Evolutionary conservation across 2,797 vertebrate genomes (phyloP).

Genomic region (Hypotaenidia okinawae): DNA sequence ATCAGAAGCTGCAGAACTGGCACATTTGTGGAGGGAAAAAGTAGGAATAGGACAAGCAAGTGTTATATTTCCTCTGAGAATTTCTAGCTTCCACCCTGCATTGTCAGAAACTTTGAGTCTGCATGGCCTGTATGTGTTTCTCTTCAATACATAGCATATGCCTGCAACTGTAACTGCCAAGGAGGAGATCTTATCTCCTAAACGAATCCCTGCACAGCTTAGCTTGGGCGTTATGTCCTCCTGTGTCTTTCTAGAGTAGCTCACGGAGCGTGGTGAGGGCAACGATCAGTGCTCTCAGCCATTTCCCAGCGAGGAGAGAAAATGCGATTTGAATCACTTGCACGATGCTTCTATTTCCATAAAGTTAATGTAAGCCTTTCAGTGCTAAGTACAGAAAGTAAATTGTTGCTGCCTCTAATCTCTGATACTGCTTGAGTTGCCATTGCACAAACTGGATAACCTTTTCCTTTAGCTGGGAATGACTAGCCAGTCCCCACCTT

Average conservation of each 20-base stretch:
- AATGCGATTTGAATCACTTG: not conserved
- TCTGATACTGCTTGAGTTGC: not conserved
- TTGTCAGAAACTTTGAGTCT: not conserved
- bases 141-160: not conserved
- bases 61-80: not conserved
- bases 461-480: not conserved
- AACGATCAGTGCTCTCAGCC: rapidly evolving
- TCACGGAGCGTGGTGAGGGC: not conserved
- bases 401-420: not conserved
- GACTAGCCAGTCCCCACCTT: not conserved
- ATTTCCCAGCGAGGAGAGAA: not conserved
- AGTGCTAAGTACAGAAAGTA: not conserved
- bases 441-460: not conserved
- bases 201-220: not conserved
- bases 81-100: not conserved
- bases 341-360: not conserved
- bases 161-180: not conserved
- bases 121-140: not conserved
- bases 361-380: not conserved
- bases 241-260: not conserved
- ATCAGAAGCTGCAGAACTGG: not conserved
- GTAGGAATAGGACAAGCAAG: rapidly evolving
- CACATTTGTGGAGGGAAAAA: not conserved
- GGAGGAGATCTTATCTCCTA: not conserved
- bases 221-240: not conserved